phyloP scores from a whole-genome alignment of 2,113 vertebrate species.

The Colinus virginianus region DNA sequence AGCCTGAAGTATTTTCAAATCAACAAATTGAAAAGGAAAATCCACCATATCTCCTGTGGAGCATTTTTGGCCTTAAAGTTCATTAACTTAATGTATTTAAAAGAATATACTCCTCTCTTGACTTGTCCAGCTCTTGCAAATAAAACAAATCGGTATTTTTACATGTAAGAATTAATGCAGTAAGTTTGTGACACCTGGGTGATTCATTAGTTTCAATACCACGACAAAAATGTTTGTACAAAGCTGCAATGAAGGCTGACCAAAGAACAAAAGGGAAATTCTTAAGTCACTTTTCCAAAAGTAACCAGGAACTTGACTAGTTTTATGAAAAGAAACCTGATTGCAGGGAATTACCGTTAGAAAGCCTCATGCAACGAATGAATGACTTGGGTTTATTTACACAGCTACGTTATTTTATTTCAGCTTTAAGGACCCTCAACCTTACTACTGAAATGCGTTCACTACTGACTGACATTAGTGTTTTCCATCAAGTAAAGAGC shows the following conservation, averaged over 20 bases:
- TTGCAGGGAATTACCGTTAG: not conserved
- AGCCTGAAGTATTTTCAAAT: slow-evolving; percentile 23
- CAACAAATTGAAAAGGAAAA: slow-evolving; percentile 29
- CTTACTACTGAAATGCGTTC: not conserved
- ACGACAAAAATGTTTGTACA: not conserved
- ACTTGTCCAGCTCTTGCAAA: not conserved
- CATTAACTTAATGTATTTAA: slow-evolving; percentile 1
- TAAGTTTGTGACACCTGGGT: not conserved
- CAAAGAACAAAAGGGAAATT: not conserved
- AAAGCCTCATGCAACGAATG: not conserved
- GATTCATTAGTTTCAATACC: not conserved
- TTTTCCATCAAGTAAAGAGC: too few relatives aligned
- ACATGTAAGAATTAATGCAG: not conserved
- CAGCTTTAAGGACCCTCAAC: not conserved
- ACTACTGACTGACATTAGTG: not conserved
- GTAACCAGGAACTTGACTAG: not conserved
- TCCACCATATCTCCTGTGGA: not conserved
- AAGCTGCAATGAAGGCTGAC: not conserved
- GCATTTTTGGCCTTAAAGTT: not conserved
- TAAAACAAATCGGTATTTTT: not conserved
- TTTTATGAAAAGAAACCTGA: not conserved
- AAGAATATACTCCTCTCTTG: not conserved
- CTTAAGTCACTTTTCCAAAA: not conserved
- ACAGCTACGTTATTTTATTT: not conserved
- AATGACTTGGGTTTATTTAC: not conserved